Base-by-base conservation (phyloP, 37 sponge, comb jelly and placozoan genomes). In the Bolinopsis microptera region DNA sequence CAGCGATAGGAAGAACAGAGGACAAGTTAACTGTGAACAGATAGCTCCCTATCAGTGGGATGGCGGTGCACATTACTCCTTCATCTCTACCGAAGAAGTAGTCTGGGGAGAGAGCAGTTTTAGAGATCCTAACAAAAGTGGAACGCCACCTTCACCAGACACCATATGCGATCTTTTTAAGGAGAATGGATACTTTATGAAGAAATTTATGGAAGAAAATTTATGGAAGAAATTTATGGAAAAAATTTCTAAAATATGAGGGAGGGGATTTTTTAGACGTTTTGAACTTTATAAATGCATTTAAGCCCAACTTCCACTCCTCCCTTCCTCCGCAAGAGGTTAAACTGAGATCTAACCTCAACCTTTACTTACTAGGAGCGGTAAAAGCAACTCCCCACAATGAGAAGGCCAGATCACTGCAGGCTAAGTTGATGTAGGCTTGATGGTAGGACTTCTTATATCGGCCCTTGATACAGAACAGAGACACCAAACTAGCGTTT, bases 361-460 rank as follows among this genome's bases (percentile, higher is more conserved):
- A n/a, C n/a, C n/a, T n/a, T n/a, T 24, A 86, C 90, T 86, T 21
- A 86, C 90, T 86, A 30, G 90, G 90, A 30, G 90, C 90, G 25
- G 90, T 86, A 72, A 72, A 72, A 34, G 18, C 13, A 24, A 34
- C 90, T 1, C 90, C 90, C 90, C 90, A 86, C 61, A 86, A 3
- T 24, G 90, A 86, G 61, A 41, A 86, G 1, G 36, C 61, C 30
- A 41, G 30, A 34, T 86, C 90, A 40, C 90, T 86, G 31, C 34
- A 1, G 26, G 90, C 90, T 25, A 86, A 48, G 31, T 86, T 86
- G 16, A 86, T 86, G 90, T 86, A 86, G 61, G 90, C 90, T 39
- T 86, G 90, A 48, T 86, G 90, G 90, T 86, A 86, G 41, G 90
- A 86, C 31, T 86, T 86, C 90, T 27, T 39, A 40, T 86, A 86